These are phyloP conservation scores for Trypoxylus dichotomus DNA, from an alignment of 1,140 invertebrate species.

Conservation along the genomic window DNA sequence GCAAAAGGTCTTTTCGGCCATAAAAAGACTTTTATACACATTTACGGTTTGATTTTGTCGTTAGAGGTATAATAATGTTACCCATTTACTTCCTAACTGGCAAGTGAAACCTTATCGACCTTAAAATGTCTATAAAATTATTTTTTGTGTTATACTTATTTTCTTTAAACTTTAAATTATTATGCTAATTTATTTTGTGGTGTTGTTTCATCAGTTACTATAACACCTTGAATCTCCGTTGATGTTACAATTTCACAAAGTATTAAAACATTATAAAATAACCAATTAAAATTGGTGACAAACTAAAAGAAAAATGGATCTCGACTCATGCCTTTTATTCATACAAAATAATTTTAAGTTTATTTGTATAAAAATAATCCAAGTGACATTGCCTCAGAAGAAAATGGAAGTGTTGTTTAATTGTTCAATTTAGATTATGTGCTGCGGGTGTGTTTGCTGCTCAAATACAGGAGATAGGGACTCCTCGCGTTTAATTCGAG, in stretches of 20 bases:
- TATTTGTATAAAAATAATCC: slow-evolving; percentile 16
- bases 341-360: slow-evolving; percentile 30
- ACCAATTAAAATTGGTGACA: not conserved
- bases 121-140: not conserved
- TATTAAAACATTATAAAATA: not conserved
- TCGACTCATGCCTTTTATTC: not conserved
- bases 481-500: slow-evolving; percentile 1
- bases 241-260: not conserved
- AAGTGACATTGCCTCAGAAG: slow-evolving; percentile 27
- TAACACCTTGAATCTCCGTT: slow-evolving; percentile 29
- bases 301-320: not conserved
- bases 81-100: slow-evolving; percentile 20
- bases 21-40: not conserved
- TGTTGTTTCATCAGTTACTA: not conserved
- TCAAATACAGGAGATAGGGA: slow-evolving; percentile 1
- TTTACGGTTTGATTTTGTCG: not conserved
- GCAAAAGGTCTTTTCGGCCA: not conserved
- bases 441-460: not conserved
- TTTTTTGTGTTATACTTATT: not conserved
- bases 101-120: not conserved
- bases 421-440: slow-evolving; percentile 8
- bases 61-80: slow-evolving; percentile 13
- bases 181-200: not conserved
- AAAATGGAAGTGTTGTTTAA: slow-evolving; percentile 18
- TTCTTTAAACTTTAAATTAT: not conserved